These are phyloP conservation scores for Fulmarus glacialis DNA, from an alignment of 2,113 vertebrate species.

Conservation along the genomic window DNA sequence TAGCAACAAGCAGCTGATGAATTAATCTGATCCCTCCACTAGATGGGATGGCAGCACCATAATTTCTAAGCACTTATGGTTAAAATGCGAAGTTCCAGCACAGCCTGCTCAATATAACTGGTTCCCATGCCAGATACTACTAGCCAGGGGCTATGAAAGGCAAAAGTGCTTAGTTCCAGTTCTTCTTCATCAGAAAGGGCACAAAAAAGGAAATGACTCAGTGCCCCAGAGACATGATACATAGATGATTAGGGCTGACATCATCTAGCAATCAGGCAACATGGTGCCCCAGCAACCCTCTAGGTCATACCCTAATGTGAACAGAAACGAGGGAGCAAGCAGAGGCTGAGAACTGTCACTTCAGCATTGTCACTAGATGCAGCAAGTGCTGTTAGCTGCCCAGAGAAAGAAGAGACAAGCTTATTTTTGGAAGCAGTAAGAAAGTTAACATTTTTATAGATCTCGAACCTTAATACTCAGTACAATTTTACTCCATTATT, in stretches of 20 bases:
- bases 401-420: not conserved
- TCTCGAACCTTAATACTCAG: not conserved
- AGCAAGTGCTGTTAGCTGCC: not conserved
- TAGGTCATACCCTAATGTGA: not conserved
- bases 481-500: not conserved
- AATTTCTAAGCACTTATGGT: not conserved
- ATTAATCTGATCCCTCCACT: slow-evolving; percentile 62
- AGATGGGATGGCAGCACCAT: slow-evolving; percentile 60
- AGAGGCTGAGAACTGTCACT: not conserved
- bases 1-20: slow-evolving; percentile 37
- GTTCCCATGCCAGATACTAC: not conserved
- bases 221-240: not conserved
- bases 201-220: slow-evolving; percentile 27
- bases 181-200: not conserved
- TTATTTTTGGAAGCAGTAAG: not conserved
- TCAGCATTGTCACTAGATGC: not conserved
- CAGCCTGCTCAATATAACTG: not conserved
- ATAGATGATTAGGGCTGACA: not conserved
- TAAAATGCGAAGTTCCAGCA: slow-evolving; percentile 10
- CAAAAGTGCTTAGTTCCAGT: not conserved
- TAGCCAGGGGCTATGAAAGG: not conserved
- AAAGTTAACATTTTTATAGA: not conserved
- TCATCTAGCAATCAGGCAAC: not conserved
- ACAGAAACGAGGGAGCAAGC: not conserved
- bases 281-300: not conserved